phyloP scores from a whole-genome alignment of 2,888 invertebrate genomes.

The Platypus cylindrus region DNA sequence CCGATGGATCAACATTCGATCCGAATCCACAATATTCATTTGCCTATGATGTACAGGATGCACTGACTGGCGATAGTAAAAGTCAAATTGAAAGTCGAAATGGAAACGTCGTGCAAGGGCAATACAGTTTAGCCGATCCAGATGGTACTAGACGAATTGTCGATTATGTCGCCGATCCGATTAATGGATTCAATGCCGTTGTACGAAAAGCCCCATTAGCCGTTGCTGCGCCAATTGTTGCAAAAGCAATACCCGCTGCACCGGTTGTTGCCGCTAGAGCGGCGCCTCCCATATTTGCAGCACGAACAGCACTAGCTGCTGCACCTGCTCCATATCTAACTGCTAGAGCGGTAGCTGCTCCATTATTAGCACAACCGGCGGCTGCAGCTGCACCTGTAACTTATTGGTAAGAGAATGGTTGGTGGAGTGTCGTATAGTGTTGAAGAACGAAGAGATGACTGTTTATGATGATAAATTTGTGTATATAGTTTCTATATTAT shows the following conservation, averaged over 20 bases:
- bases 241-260: constrained; percentile 17
- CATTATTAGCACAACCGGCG: constrained; percentile 18
- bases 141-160: constrained; percentile 50
- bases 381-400: constrained; percentile 17
- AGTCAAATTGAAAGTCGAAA: constrained; percentile 42
- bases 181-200: constrained; percentile 53
- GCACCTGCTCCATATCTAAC: constrained; percentile 17
- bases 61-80: constrained; percentile 47
- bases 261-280: constrained; percentile 18
- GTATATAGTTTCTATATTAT: too few species aligned
- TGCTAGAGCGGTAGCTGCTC: constrained; percentile 11
- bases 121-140: constrained; percentile 49
- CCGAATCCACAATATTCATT: constrained; percentile 55
- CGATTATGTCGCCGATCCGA: constrained; percentile 53
- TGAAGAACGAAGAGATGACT: too few species aligned
- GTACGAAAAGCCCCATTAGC: constrained; percentile 48
- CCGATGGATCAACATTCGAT: constrained; percentile 41
- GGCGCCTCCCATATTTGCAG: constrained; percentile 32
- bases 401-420: too few species aligned
- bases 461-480: too few species aligned
- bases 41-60: constrained; percentile 56
- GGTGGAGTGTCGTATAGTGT: too few species aligned
- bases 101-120: constrained; percentile 52
- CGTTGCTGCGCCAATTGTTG: constrained; percentile 32
- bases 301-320: constrained; percentile 16